Evolutionary conservation across 2,888 invertebrate genomes (phyloP).

Genomic region (Pyrrhosoma nymphula): DNA sequence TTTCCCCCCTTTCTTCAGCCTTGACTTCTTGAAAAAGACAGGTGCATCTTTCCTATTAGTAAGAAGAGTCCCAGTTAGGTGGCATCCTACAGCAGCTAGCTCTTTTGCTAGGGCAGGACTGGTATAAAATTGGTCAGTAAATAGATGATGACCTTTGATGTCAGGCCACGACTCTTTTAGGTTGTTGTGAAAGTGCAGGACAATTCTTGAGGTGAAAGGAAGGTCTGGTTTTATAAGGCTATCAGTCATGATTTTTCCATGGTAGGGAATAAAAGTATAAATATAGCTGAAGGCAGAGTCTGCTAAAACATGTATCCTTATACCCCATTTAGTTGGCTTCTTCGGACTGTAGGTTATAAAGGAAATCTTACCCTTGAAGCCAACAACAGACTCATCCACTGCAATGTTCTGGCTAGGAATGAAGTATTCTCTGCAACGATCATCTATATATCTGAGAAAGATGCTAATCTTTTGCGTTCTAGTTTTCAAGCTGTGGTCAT

Average conservation of each 20-base stretch:
- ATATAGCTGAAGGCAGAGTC: no score
- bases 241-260: conserved; percentile 71
- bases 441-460: not conserved
- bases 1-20: conserved; percentile 37
- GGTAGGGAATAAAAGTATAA: no score
- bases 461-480: conserved; percentile 8
- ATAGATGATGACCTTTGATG: no score
- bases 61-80: conserved; percentile 20
- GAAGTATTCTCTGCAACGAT: not conserved
- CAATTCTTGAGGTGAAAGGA: conserved; percentile 71
- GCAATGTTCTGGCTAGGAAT: not conserved
- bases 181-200: no score
- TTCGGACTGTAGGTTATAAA: conserved; percentile 46
- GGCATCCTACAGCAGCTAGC: not conserved
- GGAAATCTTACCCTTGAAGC: conserved; percentile 20
- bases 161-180: no score
- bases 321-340: conserved; percentile 70
- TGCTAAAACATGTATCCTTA: no score
- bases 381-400: conserved; percentile 13
- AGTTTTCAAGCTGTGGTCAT: conserved; percentile 1
- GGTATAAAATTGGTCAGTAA: conserved; percentile 10
- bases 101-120: conserved; percentile 20
- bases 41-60: conserved; percentile 21
- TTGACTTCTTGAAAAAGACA: not conserved
- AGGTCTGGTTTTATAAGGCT: no score